phyloP scores from a whole-genome alignment of 2,888 invertebrate genomes.

The Trichogramma evanescens region DNA sequence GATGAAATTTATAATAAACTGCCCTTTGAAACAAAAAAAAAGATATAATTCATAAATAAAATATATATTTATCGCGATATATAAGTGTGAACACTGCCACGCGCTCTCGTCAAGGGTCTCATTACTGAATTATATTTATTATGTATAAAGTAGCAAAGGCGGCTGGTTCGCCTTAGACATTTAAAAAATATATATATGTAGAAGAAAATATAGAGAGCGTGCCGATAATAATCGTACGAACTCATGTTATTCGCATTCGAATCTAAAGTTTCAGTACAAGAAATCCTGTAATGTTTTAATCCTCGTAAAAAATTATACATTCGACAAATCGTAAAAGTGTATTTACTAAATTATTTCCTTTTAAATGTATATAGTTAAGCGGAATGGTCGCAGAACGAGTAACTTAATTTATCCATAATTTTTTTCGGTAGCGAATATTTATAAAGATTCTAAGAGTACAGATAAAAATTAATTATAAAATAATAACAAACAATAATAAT shows the following conservation, averaged over 20 bases:
- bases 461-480: conserved; percentile 12
- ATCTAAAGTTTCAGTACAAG: no score
- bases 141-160: background rate
- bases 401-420: conserved; percentile 34
- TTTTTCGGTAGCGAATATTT: conserved; percentile 39
- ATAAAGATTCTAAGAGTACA: conserved; percentile 22
- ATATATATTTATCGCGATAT: conserved; percentile 5
- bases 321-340: no score
- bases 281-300: no score
- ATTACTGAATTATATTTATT: no score
- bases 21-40: conserved; percentile 11
- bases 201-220: background rate
- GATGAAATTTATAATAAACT: conserved; percentile 3
- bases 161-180: conserved; percentile 11
- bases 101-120: conserved; percentile 6
- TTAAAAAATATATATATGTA: no score
- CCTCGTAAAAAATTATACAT: no score
- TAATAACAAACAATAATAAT: conserved; percentile 17
- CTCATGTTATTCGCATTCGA: no score
- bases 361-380: conserved; percentile 42
- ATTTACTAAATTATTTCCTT: no score
- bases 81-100: conserved; percentile 23
- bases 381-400: conserved; percentile 22
- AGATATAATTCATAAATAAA: background rate
- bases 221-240: background rate